These are phyloP conservation scores for Leuctra nigra DNA, from an alignment of 2,888 invertebrate genomes.

Conservation along the genomic window DNA sequence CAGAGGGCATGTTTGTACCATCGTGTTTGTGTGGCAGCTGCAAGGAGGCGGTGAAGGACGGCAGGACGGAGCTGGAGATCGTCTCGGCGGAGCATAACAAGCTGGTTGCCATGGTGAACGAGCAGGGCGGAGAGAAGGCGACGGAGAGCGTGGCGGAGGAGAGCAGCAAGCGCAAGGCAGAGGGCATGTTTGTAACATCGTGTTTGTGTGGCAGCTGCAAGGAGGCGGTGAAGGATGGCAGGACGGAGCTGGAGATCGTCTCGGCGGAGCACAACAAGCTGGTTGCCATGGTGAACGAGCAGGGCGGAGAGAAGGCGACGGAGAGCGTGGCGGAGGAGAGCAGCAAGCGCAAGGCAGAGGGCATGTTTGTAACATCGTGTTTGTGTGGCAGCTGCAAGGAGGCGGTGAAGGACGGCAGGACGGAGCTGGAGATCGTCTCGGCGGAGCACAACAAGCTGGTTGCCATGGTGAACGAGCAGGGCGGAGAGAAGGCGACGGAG, in stretches of 20 bases:
- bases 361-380: no score
- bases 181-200: no score
- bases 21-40: no score
- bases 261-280: constrained; percentile 52
- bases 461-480: constrained; percentile 44
- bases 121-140: constrained; percentile 33
- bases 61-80: constrained; percentile 43
- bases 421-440: constrained; percentile 44
- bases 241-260: constrained; percentile 43
- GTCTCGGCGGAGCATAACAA: constrained; percentile 51
- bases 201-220: no score
- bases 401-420: constrained; percentile 41
- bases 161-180: constrained; percentile 44
- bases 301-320: constrained; percentile 31
- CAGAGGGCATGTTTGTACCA: no score
- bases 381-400: constrained; percentile 47
- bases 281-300: constrained; percentile 46
- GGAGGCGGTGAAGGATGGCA: constrained; percentile 43
- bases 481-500: constrained; percentile 30
- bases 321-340: constrained; percentile 33
- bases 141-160: constrained; percentile 33
- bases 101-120: constrained; percentile 47
- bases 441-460: constrained; percentile 52
- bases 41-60: constrained; percentile 44
- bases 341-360: constrained; percentile 45